Percentiles rank a stretch among this genome's conserved stretches.
phyloP scores from a whole-genome alignment of 2,797 vertebrate genomes.

The Malacoraja senta region DNA sequence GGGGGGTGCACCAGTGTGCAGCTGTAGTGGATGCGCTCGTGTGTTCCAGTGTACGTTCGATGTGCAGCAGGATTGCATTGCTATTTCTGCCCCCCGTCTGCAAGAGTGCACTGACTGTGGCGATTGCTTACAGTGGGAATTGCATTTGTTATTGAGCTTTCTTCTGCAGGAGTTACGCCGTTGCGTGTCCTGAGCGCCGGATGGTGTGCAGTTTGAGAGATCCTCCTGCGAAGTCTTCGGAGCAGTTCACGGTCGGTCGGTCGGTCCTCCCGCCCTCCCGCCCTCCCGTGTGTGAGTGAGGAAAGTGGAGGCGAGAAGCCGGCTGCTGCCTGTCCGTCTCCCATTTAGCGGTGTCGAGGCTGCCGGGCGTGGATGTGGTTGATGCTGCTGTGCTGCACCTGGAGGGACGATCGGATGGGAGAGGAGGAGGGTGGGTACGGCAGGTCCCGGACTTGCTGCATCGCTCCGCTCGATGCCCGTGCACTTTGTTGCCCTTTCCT shows the following conservation, averaged over 20 bases:
- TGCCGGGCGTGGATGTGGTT: constrained; percentile 74
- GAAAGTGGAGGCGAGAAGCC: not conserved
- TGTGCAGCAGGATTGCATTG: not conserved
- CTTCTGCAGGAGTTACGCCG: not conserved
- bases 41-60: not conserved
- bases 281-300: not conserved
- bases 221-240: constrained; percentile 33
- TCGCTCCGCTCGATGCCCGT: not conserved
- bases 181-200: not conserved
- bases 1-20: not conserved
- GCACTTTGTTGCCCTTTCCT: too few species aligned
- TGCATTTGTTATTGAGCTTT: not conserved
- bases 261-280: too few species aligned
- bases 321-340: not conserved
- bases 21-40: not conserved
- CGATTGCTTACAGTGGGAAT: not conserved
- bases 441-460: not conserved
- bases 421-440: constrained; percentile 80
- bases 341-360: constrained; percentile 42
- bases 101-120: not conserved
- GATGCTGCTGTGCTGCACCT: constrained; percentile 94
- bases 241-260: constrained; percentile 49
- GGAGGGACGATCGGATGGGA: constrained; percentile 96
- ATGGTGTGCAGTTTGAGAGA: not conserved
- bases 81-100: not conserved